Conservation (phyloP, 1,140 invertebrate genomes). For the Platyscapa corneri region DNA sequence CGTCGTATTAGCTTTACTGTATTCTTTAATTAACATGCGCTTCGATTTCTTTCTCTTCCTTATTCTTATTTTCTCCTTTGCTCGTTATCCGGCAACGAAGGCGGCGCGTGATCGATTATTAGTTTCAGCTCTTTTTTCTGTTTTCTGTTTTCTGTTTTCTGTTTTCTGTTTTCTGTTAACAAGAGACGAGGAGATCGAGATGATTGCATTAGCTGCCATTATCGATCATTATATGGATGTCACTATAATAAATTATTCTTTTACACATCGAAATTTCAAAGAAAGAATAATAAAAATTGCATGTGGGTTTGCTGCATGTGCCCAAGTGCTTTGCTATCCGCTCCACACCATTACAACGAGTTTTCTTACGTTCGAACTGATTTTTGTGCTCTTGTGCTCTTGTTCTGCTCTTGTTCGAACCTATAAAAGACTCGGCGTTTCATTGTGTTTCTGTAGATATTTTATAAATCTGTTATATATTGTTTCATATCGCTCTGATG, state of each 20-base stretch:
- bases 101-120: background rate
- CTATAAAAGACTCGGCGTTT: background rate
- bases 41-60: background rate
- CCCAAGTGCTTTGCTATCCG: slow-evolving; percentile 72
- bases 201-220: slow-evolving; percentile 11
- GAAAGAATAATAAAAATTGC: slow-evolving; percentile 60
- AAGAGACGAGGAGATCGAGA: background rate
- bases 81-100: background rate
- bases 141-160: too few relatives aligned
- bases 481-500: background rate
- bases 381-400: background rate
- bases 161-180: too few relatives aligned
- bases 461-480: background rate
- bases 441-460: slow-evolving; percentile 1
- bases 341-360: slow-evolving; percentile 65
- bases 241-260: slow-evolving; percentile 50
- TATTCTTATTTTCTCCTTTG: slow-evolving; percentile 1
- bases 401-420: too few relatives aligned
- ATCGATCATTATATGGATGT: slow-evolving; percentile 48
- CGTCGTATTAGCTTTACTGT: background rate
- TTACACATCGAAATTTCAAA: slow-evolving; percentile 46
- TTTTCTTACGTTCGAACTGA: slow-evolving; percentile 30
- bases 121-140: background rate
- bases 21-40: background rate
- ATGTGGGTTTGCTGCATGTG: slow-evolving; percentile 73